Evolutionary conservation across 2,797 vertebrate species (phyloP), one percentile per base, ranked within the genome.

Genomic region (Thunnus albacares): DNA sequence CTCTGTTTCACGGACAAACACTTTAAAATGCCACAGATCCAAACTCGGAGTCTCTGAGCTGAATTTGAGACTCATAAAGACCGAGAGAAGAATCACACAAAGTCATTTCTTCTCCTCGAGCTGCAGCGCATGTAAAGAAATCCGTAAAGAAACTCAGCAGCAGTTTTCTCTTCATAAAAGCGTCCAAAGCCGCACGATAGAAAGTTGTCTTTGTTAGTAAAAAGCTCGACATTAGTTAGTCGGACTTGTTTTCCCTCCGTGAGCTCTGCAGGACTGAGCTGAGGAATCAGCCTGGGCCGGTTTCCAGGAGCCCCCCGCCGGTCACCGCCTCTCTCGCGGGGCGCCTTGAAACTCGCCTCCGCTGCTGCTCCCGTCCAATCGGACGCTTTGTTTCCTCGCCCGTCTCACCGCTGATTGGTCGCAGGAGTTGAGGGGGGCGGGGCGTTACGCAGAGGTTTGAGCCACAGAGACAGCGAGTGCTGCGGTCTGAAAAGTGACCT

Each of bases 301-400:
- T 95, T 94, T 95, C 89, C 78, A 93, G 87, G 76, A 72, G 51
- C 81, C 91, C 93, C 38, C 60, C 22, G 26, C 33, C 13, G 95
- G 95, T 96, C 95, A 95, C 92, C 92, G 93, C 87, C 5, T 2
- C 26, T 24, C 51, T 38, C 28, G 38, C 76, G 66, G 96, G 95
- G 93, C 68, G 79, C 84, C 84, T 67, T 51, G 80, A 80, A 18
- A 20, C 68, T 33, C 38, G 72, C 43, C 20, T n/a, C 17, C 22
- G 2, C 26, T 14, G 22, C 1, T 10, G 20, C 41, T 67, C 18
- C 57, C 45, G 15, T 60, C 96, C 96, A 97, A 97, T 96, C 38
- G 56, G 0, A 55, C 43, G 71, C 17, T 93, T 92, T 90, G 92
- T 96, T 94, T 95, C 94, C 85, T 90, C 85, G 59, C 41, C 35